A percentile compares a stretch with the other conserved stretches of the same genome.
Conservation (phyloP, 64 coral and sea anemone species). For the Stichodactyla helianthus region DNA sequence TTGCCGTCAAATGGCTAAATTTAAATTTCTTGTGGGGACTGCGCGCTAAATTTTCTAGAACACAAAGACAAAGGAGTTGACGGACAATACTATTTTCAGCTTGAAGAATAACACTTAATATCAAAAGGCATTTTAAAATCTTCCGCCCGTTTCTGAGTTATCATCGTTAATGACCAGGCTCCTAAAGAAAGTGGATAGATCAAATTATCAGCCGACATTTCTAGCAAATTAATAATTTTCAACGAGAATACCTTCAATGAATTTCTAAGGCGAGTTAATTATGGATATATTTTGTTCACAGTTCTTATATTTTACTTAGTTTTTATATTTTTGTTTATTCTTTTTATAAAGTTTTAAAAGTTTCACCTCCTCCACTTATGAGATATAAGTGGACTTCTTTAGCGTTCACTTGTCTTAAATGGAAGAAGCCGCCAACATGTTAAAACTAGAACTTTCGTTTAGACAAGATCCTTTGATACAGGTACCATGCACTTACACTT, state of each 20-base stretch:
- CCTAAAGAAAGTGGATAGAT: neutral
- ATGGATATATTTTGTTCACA: neutral
- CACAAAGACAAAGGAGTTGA: neutral
- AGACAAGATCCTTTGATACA: neutral
- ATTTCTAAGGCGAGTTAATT: too few species aligned
- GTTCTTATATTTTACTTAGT: too few species aligned
- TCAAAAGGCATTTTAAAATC: neutral
- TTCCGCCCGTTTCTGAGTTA: neutral
- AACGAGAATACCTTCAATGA: neutral
- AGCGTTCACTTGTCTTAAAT: neutral
- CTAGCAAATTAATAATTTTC: neutral
- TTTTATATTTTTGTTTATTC: too few species aligned
- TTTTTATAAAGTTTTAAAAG: neutral
- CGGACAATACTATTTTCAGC: neutral
- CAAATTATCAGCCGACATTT: neutral
- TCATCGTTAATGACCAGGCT: too few species aligned
- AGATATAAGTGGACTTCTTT: neutral
- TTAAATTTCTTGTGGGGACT: neutral
- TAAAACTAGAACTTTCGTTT: neutral
- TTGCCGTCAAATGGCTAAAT: neutral
- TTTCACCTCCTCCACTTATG: neutral
- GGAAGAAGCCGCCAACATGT: neutral
- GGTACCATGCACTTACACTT: too few species aligned
- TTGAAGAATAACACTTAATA: neutral
- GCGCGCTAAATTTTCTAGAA: neutral